Percentiles rank a stretch among this genome's conserved stretches.
phyloP scores from a whole-genome alignment of 2,113 vertebrate species.

The Heloderma charlesbogerti region DNA sequence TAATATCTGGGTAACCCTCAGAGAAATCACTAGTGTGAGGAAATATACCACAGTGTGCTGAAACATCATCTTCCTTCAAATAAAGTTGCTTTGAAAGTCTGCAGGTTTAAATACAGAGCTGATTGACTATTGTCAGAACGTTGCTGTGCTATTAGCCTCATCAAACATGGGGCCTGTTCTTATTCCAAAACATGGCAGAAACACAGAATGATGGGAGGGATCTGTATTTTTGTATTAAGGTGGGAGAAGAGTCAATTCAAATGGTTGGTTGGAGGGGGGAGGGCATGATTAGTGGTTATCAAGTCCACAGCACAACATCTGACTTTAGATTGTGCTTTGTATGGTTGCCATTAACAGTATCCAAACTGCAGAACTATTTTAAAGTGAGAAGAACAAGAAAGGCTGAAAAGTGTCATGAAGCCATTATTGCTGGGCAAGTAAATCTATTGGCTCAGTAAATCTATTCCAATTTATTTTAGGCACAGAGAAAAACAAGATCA shows the following conservation, averaged over 20 bases:
- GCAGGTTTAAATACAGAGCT: slow-evolving; percentile 7
- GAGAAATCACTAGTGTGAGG: slow-evolving; percentile 5
- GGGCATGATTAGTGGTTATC: slow-evolving; percentile 44
- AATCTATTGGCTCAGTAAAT: slow-evolving; percentile 62
- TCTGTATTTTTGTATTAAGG: slow-evolving; percentile 12
- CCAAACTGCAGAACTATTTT: slow-evolving; percentile 47
- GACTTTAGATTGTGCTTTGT: slow-evolving; percentile 39
- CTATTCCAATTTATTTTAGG: slow-evolving; percentile 75
- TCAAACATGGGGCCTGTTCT: background rate
- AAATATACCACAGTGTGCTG: slow-evolving; percentile 10
- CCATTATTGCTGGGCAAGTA: slow-evolving; percentile 62
- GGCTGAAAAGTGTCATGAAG: slow-evolving; percentile 47
- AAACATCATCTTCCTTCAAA: slow-evolving; percentile 1
- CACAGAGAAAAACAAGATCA: slow-evolving; percentile 47
- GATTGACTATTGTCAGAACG: slow-evolving; percentile 20
- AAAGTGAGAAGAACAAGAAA: slow-evolving; percentile 56
- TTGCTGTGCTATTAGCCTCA: background rate
- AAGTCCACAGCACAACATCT: slow-evolving; percentile 45
- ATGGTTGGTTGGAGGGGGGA: slow-evolving; percentile 22
- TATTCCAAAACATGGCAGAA: slow-evolving; percentile 30
- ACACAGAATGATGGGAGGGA: background rate
- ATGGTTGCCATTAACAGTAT: slow-evolving; percentile 33
- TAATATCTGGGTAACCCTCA: slow-evolving; percentile 31
- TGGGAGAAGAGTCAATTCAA: slow-evolving; percentile 44
- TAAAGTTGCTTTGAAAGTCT: slow-evolving; percentile 19